Base-by-base conservation (phyloP, 2,113 vertebrate genomes). In the Tachysurus fulvidraco region DNA sequence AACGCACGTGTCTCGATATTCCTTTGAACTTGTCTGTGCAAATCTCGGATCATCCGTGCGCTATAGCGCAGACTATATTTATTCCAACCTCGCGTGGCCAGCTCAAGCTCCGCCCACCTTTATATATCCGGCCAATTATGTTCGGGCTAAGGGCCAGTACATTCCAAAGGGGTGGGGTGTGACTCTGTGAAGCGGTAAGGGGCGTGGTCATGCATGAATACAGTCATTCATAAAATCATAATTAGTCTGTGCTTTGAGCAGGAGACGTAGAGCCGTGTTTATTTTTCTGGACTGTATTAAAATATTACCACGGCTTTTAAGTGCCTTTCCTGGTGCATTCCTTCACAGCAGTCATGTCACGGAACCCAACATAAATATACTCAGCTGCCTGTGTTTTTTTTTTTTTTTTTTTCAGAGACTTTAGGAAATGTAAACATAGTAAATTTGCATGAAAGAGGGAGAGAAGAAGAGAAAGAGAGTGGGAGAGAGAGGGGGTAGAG, bases 191-290 rank as follows among this genome's bases (percentile, higher is more conserved):
- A 60, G 65, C 65, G 55, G 64, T 73, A 73, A 69, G 84, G 84
- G 94, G 94, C 92, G 94, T 93, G 94, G 91, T 57, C 89, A 81
- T 0, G 0, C 71, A 95, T 95, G 94, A 95, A 96, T 94, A 90
- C 93, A 89, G 88, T 95, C 95, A 96, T 96, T 96, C 95, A 96
- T 94, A 95, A 95, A 95, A 95, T 90, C 83, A 81, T 92, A 94
- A 93, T 94, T 91, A 92, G 92, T 93, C 44, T 69, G 92, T 92
- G 94, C 94, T 95, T 93, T 93, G 83, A 92, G 92, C 91, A 69
- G 91, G 91, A 88, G 92, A 84, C 89, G 93, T 90, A 92, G 90
- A 89, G 67, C 86, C 85, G 83, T 91, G 92, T 94, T 93, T 94
- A 90, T 95, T 95, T 94, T 93, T 93, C 93, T 92, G 91, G 90